These are phyloP conservation scores for Tachycineta bicolor DNA, from an alignment of 2,113 vertebrate genomes.

Conservation along the genomic window DNA sequence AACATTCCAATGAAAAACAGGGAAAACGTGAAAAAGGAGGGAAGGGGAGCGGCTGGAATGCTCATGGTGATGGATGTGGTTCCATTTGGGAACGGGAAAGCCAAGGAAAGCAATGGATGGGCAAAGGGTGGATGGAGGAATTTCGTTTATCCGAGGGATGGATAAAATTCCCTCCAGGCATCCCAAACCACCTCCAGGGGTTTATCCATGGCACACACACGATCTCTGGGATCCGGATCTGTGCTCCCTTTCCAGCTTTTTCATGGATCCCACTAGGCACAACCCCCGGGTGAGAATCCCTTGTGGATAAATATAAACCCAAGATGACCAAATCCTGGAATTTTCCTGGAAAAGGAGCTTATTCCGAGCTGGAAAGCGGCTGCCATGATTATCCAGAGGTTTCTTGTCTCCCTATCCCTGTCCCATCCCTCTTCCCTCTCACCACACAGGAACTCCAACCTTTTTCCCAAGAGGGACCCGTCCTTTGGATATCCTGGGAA, in stretches of 20 bases:
- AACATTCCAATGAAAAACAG: neutral
- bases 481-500: neutral
- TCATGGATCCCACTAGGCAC: accelerated
- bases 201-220: accelerated
- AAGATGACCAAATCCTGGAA: accelerated
- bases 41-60: neutral
- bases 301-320: neutral
- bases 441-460: neutral
- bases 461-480: neutral
- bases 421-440: neutral
- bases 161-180: neutral
- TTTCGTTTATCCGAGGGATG: accelerated
- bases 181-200: neutral
- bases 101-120: neutral
- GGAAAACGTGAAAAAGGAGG: neutral
- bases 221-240: accelerated
- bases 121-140: accelerated
- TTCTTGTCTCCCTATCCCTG: neutral
- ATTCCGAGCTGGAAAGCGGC: accelerated
- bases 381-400: neutral
- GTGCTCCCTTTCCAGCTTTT: neutral
- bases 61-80: neutral
- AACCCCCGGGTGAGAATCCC: accelerated
- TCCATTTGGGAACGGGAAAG: neutral
- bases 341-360: neutral